These are phyloP conservation scores for Bactericera cockerelli DNA, from an alignment of 1,140 invertebrate genomes.

Conservation along the genomic window DNA sequence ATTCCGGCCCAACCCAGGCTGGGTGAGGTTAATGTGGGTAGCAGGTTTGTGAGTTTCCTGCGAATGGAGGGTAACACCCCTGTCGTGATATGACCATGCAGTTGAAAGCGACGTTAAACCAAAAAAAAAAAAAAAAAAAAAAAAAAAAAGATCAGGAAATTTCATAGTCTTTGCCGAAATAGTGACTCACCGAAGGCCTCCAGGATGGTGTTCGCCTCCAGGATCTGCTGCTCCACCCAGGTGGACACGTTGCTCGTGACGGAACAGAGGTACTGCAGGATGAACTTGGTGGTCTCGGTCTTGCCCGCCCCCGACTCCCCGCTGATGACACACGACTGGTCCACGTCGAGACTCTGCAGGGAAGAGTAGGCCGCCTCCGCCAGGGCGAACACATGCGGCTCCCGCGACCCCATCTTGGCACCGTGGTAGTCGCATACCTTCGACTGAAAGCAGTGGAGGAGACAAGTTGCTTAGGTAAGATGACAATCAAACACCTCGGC, in stretches of 20 bases:
- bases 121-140: no score
- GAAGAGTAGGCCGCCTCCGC: slow-evolving; percentile 75
- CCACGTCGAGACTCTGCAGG: slow-evolving; percentile 37
- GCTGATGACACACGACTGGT: slow-evolving; percentile 90
- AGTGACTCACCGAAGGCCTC: slow-evolving; percentile 76
- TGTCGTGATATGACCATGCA: no score
- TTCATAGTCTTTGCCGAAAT: no score
- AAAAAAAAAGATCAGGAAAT: no score
- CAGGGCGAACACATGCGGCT: slow-evolving; percentile 80
- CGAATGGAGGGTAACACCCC: no score
- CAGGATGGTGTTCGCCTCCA: slow-evolving; percentile 83
- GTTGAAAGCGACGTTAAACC: no score
- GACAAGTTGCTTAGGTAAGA: no score
- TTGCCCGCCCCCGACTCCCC: slow-evolving; percentile 97
- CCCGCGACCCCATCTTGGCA: slow-evolving; percentile 59
- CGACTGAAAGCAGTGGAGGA: no score
- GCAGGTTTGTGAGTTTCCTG: no score
- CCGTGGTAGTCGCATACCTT: slow-evolving; percentile 64
- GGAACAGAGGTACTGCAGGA: slow-evolving; percentile 85
- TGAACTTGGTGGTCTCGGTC: slow-evolving; percentile 91
- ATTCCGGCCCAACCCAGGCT: no score
- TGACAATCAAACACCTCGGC: no score
- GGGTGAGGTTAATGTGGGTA: no score
- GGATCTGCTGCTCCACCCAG: slow-evolving; percentile 86
- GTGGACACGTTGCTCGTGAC: slow-evolving; percentile 78